phyloP scores from a whole-genome alignment of 2,888 invertebrate species.

The Liodrosophila aerea region DNA sequence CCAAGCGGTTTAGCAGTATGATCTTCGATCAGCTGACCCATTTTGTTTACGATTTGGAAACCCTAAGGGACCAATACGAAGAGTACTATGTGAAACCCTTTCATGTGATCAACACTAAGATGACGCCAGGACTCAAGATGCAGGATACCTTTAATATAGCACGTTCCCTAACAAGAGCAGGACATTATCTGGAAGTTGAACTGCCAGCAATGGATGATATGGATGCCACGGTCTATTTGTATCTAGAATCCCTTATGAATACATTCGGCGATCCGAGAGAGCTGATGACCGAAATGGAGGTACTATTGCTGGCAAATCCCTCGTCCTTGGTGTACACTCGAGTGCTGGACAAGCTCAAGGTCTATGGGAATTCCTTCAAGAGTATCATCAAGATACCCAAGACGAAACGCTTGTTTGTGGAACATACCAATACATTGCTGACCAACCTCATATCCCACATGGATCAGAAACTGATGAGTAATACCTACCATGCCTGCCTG shows the following conservation, averaged over 20 bases:
- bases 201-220: conserved; percentile 53
- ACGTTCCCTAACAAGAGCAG: conserved; percentile 58
- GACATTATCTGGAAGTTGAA: conserved; percentile 55
- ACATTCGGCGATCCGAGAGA: conserved; percentile 56
- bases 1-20: conserved; percentile 45
- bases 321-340: conserved; percentile 31
- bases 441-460: conserved; percentile 50
- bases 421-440: conserved; percentile 65
- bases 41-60: conserved; percentile 76
- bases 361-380: conserved; percentile 59
- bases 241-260: conserved; percentile 69
- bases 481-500: conserved; percentile 64
- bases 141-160: conserved; percentile 24
- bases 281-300: conserved; percentile 49
- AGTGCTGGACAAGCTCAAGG: conserved; percentile 52
- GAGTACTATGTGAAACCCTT: conserved; percentile 66
- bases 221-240: conserved; percentile 57
- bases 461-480: conserved; percentile 37
- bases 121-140: conserved; percentile 39
- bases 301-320: conserved; percentile 49
- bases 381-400: conserved; percentile 63
- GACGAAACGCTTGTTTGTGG: conserved; percentile 65
- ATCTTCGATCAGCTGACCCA: conserved; percentile 76
- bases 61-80: conserved; percentile 67
- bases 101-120: conserved; percentile 60